These are phyloP conservation scores for Myanophis thanlyinensis DNA, from an alignment of 2,113 vertebrate species.

Conservation along the genomic window DNA sequence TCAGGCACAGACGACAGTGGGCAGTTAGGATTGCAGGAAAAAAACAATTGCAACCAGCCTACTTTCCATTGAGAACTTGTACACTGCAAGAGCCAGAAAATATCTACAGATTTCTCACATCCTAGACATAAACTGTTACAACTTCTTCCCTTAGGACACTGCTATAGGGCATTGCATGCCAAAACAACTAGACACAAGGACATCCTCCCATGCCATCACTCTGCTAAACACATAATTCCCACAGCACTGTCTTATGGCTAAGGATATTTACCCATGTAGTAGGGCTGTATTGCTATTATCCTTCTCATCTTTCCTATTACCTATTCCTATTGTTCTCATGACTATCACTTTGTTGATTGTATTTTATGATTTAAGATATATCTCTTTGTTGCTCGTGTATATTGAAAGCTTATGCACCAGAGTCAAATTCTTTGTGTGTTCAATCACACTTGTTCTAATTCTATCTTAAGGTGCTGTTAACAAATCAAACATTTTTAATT, in stretches of 20 bases:
- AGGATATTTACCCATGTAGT: too few relatives aligned
- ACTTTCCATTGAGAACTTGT: background rate
- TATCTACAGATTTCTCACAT: background rate
- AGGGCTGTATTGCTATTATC: too few relatives aligned
- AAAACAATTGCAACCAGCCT: background rate
- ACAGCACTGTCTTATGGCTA: too few relatives aligned
- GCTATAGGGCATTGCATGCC: background rate
- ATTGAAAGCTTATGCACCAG: too few relatives aligned
- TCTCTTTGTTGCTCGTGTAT: too few relatives aligned
- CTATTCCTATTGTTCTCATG: too few relatives aligned
- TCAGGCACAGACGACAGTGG: background rate
- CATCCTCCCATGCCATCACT: background rate
- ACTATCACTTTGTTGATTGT: too few relatives aligned
- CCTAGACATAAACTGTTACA: background rate
- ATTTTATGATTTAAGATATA: too few relatives aligned
- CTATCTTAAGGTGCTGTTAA: background rate
- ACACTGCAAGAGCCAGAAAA: background rate
- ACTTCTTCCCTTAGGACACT: background rate
- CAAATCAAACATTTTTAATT: slow-evolving; percentile 24
- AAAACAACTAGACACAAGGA: background rate
- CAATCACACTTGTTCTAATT: too few relatives aligned
- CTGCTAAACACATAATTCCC: too few relatives aligned
- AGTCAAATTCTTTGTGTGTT: too few relatives aligned
- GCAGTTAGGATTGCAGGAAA: background rate
- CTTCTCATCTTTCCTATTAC: too few relatives aligned